Conservation (phyloP, 2,888 invertebrate genomes). For the Pycnomerus fuliginosus region DNA sequence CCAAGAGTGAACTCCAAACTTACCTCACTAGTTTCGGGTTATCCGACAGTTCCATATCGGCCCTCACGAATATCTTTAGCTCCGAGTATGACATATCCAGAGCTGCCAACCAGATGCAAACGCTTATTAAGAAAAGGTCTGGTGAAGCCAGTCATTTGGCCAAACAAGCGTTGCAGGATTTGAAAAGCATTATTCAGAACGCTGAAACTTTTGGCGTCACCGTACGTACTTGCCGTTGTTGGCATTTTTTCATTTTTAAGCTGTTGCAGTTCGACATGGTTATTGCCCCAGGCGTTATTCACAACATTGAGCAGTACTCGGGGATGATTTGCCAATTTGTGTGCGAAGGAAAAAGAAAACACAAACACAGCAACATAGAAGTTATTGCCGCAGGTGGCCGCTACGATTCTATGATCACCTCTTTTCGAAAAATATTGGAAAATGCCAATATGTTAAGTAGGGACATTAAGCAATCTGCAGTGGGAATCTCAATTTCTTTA, state of each 20-base stretch:
- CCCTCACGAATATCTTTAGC: constrained; percentile 66
- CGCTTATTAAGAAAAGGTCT: constrained; percentile 65
- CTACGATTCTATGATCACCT: constrained; percentile 79
- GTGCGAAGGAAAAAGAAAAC: constrained; percentile 59
- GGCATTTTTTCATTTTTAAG: background rate
- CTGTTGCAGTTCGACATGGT: constrained; percentile 60
- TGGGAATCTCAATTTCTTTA: constrained; percentile 82
- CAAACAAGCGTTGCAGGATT: constrained; percentile 69
- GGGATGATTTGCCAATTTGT: constrained; percentile 70
- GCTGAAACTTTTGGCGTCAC: constrained; percentile 74
- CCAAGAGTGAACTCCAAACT: constrained; percentile 71
- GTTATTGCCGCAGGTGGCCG: constrained; percentile 88
- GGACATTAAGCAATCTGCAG: constrained; percentile 59
- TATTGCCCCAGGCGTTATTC: constrained; percentile 61
- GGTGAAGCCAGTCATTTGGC: constrained; percentile 67
- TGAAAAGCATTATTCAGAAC: constrained; percentile 71
- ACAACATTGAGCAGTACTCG: constrained; percentile 63
- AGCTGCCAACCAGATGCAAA: constrained; percentile 61
- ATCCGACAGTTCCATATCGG: constrained; percentile 64
- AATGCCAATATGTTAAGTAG: constrained; percentile 37
- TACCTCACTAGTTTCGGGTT: constrained; percentile 68
- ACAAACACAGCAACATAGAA: constrained; percentile 59
- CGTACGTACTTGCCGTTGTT: constrained; percentile 52
- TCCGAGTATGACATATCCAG: constrained; percentile 65
- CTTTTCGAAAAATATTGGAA: constrained; percentile 60